phyloP scores from a whole-genome alignment of 1,140 invertebrate species.

The Stegodyphus mimosarum region DNA sequence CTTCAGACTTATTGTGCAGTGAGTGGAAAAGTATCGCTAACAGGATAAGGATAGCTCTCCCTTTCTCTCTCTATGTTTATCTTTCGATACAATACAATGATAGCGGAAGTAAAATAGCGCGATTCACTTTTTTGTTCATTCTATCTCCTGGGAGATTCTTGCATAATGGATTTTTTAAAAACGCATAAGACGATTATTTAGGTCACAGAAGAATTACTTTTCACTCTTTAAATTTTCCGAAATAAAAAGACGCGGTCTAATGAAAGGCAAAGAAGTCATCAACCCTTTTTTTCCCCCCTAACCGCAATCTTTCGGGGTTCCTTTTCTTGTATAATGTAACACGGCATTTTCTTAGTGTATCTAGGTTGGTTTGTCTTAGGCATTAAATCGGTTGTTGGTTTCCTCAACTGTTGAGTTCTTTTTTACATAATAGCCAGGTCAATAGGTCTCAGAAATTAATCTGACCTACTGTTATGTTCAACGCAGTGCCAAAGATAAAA shows the following conservation, averaged over 20 bases:
- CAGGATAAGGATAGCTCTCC: background rate
- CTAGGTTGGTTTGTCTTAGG: constrained; percentile 33
- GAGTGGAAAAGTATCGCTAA: constrained; percentile 11
- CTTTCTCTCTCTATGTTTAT: no score
- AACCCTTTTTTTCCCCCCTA: background rate
- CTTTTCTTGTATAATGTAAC: no score
- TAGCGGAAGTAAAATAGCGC: constrained; percentile 3
- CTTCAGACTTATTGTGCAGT: constrained; percentile 10
- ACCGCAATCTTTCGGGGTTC: background rate
- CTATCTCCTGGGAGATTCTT: background rate
- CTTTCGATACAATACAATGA: no score
- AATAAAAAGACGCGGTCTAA: background rate
- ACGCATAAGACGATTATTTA: constrained; percentile 14
- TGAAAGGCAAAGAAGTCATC: constrained; percentile 32
- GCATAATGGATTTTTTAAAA: background rate
- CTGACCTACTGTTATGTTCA: constrained; percentile 27
- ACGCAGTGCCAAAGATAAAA: background rate
- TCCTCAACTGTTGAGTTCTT: background rate
- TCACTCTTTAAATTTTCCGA: background rate
- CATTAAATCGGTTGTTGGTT: constrained; percentile 5
- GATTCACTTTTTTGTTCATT: background rate
- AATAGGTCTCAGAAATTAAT: constrained; percentile 37
- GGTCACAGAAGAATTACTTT: constrained; percentile 42
- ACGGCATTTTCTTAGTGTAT: background rate
- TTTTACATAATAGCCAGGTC: constrained; percentile 26